Evolutionary conservation across 2,113 vertebrate species (phyloP).

Genomic region (Semicossyphus pulcher): DNA sequence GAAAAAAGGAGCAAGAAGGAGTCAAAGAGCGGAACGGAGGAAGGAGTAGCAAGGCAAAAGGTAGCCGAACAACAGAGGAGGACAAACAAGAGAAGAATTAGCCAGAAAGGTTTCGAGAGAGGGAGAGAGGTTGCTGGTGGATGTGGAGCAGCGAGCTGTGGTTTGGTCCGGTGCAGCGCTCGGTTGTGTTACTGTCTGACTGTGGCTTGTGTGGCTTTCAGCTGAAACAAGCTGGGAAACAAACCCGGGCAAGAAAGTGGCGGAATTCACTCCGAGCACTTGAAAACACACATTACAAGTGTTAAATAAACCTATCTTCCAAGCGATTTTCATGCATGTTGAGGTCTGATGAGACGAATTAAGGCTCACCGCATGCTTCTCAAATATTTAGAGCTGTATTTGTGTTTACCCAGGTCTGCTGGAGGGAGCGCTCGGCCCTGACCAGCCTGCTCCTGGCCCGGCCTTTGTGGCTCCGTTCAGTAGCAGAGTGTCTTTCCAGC

Average conservation of each 20-base stretch:
- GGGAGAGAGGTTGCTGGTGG: constrained; percentile 55
- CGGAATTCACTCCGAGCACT: constrained; percentile 44
- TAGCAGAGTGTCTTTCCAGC: constrained; percentile 78
- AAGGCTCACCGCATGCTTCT: constrained; percentile 60
- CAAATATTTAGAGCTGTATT: constrained; percentile 70
- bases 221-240: constrained; percentile 60
- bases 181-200: constrained; percentile 71
- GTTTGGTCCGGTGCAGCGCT: constrained; percentile 61
- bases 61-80: constrained; percentile 44
- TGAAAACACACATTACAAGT: constrained; percentile 64
- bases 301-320: constrained; percentile 59
- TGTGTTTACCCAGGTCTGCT: constrained; percentile 74
- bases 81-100: constrained; percentile 43
- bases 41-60: constrained; percentile 48
- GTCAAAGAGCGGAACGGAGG: constrained; percentile 42
- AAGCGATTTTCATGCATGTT: constrained; percentile 47
- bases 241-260: constrained; percentile 51
- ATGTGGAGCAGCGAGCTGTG: constrained; percentile 68
- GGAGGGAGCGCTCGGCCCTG: constrained; percentile 57
- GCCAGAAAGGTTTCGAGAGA: constrained; percentile 39
- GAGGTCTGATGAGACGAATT: constrained; percentile 67
- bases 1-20: constrained; percentile 31
- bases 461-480: constrained; percentile 60
- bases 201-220: constrained; percentile 73
- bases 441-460: constrained; percentile 57